A percentile compares a stretch with the other conserved stretches of the same genome.
These are phyloP conservation scores for human DNA, from an alignment of 2,113 vertebrate species.

Conservation along the genomic window GRCh38 chr7:50690501-50691000, in stretches of 20 bases:
- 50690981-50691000: not conserved
- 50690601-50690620: not conserved
- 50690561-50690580: not conserved
- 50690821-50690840: not conserved
- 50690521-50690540: not conserved
- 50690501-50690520: not conserved
- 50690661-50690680: not conserved
- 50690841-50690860: conserved; percentile 20
- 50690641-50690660: not conserved
- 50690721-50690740: not conserved
- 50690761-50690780: not conserved
- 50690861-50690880: not conserved
- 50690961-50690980: not conserved
- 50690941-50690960: not conserved
- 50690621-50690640: not conserved
- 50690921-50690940: not conserved
- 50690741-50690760: not conserved
- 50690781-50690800: not conserved
- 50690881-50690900: not conserved
- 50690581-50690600: not conserved
- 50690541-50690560: accelerated
- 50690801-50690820: not conserved
- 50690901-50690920: not conserved
- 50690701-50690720: not conserved
- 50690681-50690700: not conserved